Percentiles rank a stretch among this genome's conserved stretches.
phyloP scores from a whole-genome alignment of 2,113 vertebrate genomes.

The Leucopsar rothschildi region DNA sequence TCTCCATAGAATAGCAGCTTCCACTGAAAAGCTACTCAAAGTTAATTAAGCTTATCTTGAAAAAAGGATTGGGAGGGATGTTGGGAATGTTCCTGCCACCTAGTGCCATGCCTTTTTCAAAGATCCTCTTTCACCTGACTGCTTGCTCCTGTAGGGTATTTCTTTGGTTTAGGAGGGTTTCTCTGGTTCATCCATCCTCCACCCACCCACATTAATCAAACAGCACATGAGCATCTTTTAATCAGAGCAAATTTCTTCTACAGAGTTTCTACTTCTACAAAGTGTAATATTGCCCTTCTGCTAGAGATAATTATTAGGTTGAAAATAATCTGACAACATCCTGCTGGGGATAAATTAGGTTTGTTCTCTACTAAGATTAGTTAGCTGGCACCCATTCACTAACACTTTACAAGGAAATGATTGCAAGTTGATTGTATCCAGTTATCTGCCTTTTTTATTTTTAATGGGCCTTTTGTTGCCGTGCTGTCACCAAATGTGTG shows the following conservation, averaged over 20 bases:
- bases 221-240: not conserved
- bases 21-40: not conserved
- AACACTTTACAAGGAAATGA: not conserved
- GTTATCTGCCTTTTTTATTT: slow-evolving; percentile 13
- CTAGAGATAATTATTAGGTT: slow-evolving; percentile 17
- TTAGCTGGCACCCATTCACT: not conserved
- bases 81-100: not conserved
- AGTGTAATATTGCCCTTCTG: not conserved
- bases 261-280: not conserved
- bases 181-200: rapidly evolving
- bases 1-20: not conserved
- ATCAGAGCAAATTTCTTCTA: not conserved
- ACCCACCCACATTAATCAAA: not conserved
- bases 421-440: not conserved
- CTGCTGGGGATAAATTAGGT: slow-evolving; percentile 26
- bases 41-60: not conserved
- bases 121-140: not conserved
- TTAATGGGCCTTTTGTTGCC: not conserved
- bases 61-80: rapidly evolving
- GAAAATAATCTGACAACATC: slow-evolving; percentile 28
- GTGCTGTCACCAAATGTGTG: not conserved
- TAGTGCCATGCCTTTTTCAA: not conserved
- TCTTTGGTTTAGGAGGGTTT: not conserved
- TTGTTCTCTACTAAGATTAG: not conserved
- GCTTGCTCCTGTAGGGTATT: not conserved